phyloP scores from a whole-genome alignment of 92 coral and sea anemone species.

The Epizoanthus stellaris region DNA sequence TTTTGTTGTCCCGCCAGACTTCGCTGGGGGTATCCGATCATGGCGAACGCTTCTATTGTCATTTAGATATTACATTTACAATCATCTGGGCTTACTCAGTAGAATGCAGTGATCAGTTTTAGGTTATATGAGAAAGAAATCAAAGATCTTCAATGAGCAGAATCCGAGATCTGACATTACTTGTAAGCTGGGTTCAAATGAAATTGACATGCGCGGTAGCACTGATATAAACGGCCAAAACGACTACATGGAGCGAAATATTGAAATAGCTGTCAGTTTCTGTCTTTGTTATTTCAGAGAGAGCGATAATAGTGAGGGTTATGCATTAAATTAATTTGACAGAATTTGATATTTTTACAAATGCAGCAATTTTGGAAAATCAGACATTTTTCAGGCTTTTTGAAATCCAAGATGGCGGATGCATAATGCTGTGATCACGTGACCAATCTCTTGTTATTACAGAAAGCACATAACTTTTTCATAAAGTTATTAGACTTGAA shows the following conservation, averaged over 20 bases:
- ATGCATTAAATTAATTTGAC: background rate
- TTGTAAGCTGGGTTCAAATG: background rate
- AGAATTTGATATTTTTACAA: background rate
- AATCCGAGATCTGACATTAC: background rate
- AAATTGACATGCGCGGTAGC: constrained; percentile 45
- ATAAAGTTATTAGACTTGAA: background rate
- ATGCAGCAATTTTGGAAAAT: constrained; percentile 5
- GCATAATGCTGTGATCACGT: constrained; percentile 51
- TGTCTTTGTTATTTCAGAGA: background rate
- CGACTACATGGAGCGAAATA: constrained; percentile 27
- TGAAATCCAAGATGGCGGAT: constrained; percentile 67
- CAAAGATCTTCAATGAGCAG: background rate
- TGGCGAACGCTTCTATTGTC: constrained; percentile 1
- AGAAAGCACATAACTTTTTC: background rate
- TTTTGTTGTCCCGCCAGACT: constrained; percentile 23
- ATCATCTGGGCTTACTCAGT: background rate
- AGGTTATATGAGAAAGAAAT: background rate
- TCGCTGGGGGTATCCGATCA: constrained; percentile 36
- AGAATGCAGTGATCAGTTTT: background rate
- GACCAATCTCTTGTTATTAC: constrained; percentile 8
- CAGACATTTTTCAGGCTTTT: background rate
- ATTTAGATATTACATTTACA: background rate
- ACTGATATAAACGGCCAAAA: background rate
- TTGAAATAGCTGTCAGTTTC: background rate
- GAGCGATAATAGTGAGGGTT: background rate